Evolutionary conservation across 2,113 vertebrate species (phyloP), one percentile per base, ranked within the genome.

Genomic region (Maccullochella peelii): DNA sequence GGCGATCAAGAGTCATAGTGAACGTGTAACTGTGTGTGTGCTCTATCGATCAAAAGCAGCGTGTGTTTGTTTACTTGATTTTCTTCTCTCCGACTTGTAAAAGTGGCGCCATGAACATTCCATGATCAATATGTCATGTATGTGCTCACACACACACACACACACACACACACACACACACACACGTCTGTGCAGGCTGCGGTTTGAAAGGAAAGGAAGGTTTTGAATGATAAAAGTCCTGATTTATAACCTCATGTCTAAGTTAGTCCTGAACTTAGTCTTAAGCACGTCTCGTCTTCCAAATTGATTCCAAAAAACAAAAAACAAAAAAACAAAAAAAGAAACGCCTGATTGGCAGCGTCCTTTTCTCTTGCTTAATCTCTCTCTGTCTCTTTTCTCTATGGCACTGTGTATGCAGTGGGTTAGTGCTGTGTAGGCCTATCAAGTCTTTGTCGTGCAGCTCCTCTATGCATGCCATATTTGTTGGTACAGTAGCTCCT

Each of bases 401-500:
- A 23, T 85, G 80, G 83, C 86, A 72, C 85, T 88, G 76, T 91
- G 73, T 92, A 63, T 42, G 68, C 91, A 79, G 88, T 91, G 91
- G 86, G 86, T 93, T 87, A 87, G 91, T 94, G 87, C 90, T 91
- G 84, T 94, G 87, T 90, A 87, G 87, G 91, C 90, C 89, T 87
- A 65, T 90, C 86, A 86, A 81, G 88, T 93, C 84, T 72, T 85
- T 85, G 92, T 94, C 86, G 89, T 92, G 87, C 93, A 88, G 87
- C 91, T 92, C 90, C 86, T 94, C 91, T 95, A 94, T 95, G 95
- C 95, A 96, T 96, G 95, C 93, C 90, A 94, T 93, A 72, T 89
- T 61, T 87, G 80, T 90, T 85, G 90, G 85, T 93, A 73, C 77
- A 79, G 91, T 94, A 91, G 86, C 84, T 88, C 79, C 83, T 79